Conservation (phyloP, 2,888 invertebrate genomes). For the Orthonychiurus folsomi region DNA sequence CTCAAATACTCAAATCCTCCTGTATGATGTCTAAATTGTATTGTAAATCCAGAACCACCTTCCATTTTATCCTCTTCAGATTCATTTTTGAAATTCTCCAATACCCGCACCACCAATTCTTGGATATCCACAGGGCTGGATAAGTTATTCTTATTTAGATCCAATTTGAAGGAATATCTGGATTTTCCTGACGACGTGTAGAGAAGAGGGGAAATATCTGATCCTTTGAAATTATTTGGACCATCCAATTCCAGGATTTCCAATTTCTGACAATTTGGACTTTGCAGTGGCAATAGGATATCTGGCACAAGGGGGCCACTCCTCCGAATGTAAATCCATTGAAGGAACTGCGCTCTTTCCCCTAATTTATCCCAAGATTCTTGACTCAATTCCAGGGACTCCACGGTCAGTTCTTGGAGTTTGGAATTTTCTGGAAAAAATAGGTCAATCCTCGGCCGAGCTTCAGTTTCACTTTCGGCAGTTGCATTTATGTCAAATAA, state of each 20-base stretch:
- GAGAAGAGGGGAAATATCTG: neutral
- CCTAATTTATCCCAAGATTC: neutral
- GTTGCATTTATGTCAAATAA: neutral
- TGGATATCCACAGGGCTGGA: too few relatives aligned
- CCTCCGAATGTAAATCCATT: neutral
- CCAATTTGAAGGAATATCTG: too few relatives aligned
- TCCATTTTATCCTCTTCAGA: neutral
- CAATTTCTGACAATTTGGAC: neutral
- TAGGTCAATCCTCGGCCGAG: neutral
- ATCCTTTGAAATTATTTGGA: neutral
- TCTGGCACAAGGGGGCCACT: neutral
- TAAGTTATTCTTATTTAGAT: too few relatives aligned
- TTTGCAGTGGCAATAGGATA: neutral
- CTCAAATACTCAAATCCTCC: neutral
- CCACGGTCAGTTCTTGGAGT: neutral
- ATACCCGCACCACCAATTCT: too few relatives aligned
- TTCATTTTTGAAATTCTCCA: too few relatives aligned
- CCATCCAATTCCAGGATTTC: neutral
- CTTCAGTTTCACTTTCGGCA: too few relatives aligned
- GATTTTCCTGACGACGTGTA: too few relatives aligned
- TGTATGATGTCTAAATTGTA: neutral
- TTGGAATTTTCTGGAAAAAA: neutral
- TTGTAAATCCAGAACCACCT: neutral
- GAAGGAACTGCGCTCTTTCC: neutral
- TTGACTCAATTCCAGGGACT: neutral